These are phyloP conservation scores for Oscheius sp. DNA, from an alignment of 2,888 invertebrate genomes.

Conservation along the genomic window DNA sequence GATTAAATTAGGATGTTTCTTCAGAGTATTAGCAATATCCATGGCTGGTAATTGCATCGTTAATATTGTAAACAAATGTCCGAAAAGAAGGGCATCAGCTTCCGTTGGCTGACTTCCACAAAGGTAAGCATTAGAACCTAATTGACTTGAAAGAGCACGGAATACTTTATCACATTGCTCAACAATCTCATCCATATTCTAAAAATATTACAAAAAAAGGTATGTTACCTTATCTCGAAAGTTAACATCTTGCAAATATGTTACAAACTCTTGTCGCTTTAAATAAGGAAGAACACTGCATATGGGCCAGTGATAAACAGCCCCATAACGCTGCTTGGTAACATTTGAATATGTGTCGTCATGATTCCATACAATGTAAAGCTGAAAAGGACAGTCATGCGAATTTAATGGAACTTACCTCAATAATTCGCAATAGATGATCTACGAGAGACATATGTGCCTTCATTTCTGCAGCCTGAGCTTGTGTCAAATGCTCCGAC, in stretches of 20 bases:
- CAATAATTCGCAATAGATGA: constrained; percentile 86
- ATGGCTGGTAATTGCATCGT: constrained; percentile 85
- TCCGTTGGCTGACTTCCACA: constrained; percentile 81
- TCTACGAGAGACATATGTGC: constrained; percentile 88
- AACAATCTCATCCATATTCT: constrained; percentile 72
- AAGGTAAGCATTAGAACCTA: constrained; percentile 84
- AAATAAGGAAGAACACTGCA: constrained; percentile 72
- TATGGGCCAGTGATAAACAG: constrained; percentile 91
- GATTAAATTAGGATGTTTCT: constrained; percentile 82
- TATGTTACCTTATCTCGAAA: constrained; percentile 42
- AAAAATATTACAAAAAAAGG: constrained; percentile 17
- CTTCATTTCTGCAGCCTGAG: constrained; percentile 87
- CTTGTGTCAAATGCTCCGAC: constrained; percentile 79
- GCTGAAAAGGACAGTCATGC: constrained; percentile 72
- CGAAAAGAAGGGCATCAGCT: constrained; percentile 89
- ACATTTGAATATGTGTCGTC: constrained; percentile 80
- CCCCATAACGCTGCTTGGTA: constrained; percentile 85
- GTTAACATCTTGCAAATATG: constrained; percentile 40
- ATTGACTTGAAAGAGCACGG: constrained; percentile 83
- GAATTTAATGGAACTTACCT: constrained; percentile 75
- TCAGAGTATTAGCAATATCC: constrained; percentile 82
- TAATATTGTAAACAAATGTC: constrained; percentile 92
- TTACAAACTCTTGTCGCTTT: constrained; percentile 37
- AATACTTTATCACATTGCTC: constrained; percentile 84
- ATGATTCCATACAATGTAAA: constrained; percentile 88